phyloP scores from a whole-genome alignment of 2,113 vertebrate species.

The Orthonyx spaldingii region DNA sequence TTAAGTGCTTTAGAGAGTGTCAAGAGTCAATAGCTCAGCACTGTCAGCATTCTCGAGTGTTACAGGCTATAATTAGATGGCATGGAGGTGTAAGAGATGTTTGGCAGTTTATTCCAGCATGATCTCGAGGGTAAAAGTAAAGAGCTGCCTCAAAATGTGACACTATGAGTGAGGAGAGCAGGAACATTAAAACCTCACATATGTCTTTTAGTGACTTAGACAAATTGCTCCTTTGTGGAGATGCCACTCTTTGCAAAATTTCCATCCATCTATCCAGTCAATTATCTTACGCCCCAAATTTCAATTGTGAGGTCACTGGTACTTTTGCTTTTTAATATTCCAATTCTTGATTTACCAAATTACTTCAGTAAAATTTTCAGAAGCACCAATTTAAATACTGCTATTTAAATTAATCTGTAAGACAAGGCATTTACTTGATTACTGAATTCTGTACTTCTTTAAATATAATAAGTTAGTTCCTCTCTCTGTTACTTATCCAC shows the following conservation, averaged over 20 bases:
- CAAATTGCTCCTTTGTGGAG: not conserved
- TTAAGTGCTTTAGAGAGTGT: slow-evolving; percentile 85
- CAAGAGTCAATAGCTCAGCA: slow-evolving; percentile 85
- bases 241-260: not conserved
- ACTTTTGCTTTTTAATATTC: not conserved
- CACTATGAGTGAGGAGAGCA: slow-evolving; percentile 34
- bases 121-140: slow-evolving; percentile 72
- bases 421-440: not conserved
- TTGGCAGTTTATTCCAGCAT: slow-evolving; percentile 81
- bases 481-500: not conserved
- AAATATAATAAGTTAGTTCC: not conserved
- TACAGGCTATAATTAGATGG: slow-evolving; percentile 86
- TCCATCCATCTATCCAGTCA: not conserved
- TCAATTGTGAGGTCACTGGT: not conserved
- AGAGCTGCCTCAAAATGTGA: slow-evolving; percentile 61
- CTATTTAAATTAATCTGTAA: not conserved
- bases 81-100: slow-evolving; percentile 78
- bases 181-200: slow-evolving; percentile 27
- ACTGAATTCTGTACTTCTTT: not conserved
- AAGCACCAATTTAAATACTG: not conserved
- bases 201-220: not conserved
- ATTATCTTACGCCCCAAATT: not conserved
- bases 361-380: not conserved
- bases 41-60: slow-evolving; percentile 78
- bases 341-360: not conserved